Evolutionary conservation across 2,888 invertebrate species (phyloP), one percentile per base, ranked within the genome.

Genomic region (Morpho helenor): DNA sequence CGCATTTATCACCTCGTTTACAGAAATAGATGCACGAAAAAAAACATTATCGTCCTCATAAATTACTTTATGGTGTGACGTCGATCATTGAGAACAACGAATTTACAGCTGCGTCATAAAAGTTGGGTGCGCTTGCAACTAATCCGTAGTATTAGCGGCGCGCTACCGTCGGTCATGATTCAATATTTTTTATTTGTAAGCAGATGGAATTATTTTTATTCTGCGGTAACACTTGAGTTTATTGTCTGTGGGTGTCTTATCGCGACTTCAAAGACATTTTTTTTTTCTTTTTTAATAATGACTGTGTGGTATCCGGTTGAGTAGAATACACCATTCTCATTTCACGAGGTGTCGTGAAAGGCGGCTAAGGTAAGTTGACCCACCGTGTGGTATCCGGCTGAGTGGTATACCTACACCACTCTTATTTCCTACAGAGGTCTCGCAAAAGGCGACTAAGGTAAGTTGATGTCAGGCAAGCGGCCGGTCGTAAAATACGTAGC

Each of bases 31-130:
- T 40, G 49, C 40, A 55, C 16, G 10, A 40, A n/a, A 60, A 62
- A 60, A 60, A 52, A 79, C 80, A 80, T 73, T 77, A 74, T 63
- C 72, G 68, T 67, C 71, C 73, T 75, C 75, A 80, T 83, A 84
- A 82, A 82, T 82, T 58, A 60, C 53, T 59, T 63, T 77, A 77
- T 68, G 45, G 71, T 69, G 67, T 70, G 74, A 77, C 75, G 78
- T 74, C 60, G 70, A 69, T 75, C 77, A 83, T 83, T 76, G 78
- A 78, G 76, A 75, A 77, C 75, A 77, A 75, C 75, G 70, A 77
- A 81, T 84, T 86, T 84, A 87, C 80, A 78, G 72, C 77, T 72
- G 65, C 71, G 81, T 85, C 83, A 79, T 87, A 87, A 88, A 88
- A 77, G 84, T 84, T 83, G 82, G 79, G 67, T 79, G 79, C 77